Conservation (phyloP, 1,140 invertebrate genomes). For the Plectus sambesii region DNA sequence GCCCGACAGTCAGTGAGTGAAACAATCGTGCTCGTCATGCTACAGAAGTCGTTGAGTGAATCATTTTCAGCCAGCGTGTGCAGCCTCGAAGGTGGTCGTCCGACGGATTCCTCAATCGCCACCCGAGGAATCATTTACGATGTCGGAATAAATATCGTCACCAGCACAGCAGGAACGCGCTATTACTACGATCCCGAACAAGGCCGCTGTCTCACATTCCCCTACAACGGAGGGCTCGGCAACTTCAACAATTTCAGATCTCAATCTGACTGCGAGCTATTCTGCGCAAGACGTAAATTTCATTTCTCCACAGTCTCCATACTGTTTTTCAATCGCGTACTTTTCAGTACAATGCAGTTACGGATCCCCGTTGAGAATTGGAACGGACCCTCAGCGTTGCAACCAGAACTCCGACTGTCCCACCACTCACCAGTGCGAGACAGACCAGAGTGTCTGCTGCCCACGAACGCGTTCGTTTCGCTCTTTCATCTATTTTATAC, state of each 20-base stretch:
- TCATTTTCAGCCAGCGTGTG: constrained; percentile 37
- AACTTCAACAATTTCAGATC: constrained; percentile 46
- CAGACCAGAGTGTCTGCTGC: constrained; percentile 43
- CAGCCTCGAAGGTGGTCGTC: constrained; percentile 33
- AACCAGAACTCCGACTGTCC: constrained; percentile 38
- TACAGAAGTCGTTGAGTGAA: too few species aligned
- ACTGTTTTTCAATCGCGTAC: too few species aligned
- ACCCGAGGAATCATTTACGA: constrained; percentile 29
- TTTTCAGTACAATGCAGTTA: constrained; percentile 44
- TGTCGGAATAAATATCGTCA: too few species aligned
- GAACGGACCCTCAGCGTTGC: constrained; percentile 41
- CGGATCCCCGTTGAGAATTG: constrained; percentile 41
- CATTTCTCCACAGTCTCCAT: too few species aligned
- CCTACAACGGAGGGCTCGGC: constrained; percentile 37
- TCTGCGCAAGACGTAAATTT: too few species aligned
- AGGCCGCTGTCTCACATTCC: constrained; percentile 39
- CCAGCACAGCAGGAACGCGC: constrained; percentile 24
- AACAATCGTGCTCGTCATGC: too few species aligned
- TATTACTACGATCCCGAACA: constrained; percentile 45
- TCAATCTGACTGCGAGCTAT: too few species aligned
- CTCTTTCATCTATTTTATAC: not conserved
- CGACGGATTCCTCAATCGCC: constrained; percentile 31
- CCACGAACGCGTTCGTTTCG: constrained; percentile 35
- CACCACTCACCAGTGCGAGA: constrained; percentile 42
- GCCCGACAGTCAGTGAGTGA: constrained; percentile 42